Evolutionary conservation across 1,140 invertebrate genomes (phyloP), one percentile per base, ranked within the genome.

Genomic region (Aphelinus certus): DNA sequence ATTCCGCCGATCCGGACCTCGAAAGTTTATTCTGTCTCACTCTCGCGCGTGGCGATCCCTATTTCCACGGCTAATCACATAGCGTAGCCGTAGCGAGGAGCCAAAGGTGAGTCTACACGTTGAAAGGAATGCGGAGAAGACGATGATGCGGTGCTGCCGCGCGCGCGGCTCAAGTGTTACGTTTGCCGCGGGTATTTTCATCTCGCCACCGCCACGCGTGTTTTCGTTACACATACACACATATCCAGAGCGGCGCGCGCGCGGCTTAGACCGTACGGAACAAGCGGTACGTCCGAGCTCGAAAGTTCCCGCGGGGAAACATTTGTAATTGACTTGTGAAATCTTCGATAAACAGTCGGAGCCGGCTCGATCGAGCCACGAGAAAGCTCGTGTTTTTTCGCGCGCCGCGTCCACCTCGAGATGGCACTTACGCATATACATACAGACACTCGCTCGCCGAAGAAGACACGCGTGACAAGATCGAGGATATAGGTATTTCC

Each of bases 251-350:
- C 57, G 9, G 7, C 9, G 7, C 26, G 57, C 2, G 2, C 45
- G 45, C 45, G 4, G 26, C 26, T 26, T 26, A 26, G 26, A 26
- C 26, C 26, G 26, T 26, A 26, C 26, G 57, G 51, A 56, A 64
- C 43, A 46, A n/a, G 3, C 10, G 7, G 43, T 1, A 2, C 45
- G 53, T 3, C n/a, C 1, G n/a, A 7, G 26, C 26, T 49, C 55
- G 71, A 73, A 66, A 73, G 63, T 66, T 58, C 63, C 58, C n/a
- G 3, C 42, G 51, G 45, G 55, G 63, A 65, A 66, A 65, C 66
- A 73, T 73, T 73, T 73, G 56, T 73, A 58, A 65, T 65, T 60
- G 71, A 73, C 63, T 73, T 73, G 64, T 73, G 56, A 67, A 73
- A 67, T 67, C 64, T 67, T 67, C 64, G 48, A 47, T 53, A 61